Evolutionary conservation across 2,113 vertebrate genomes (phyloP).

Genomic region (Syngnathus scovelli): DNA sequence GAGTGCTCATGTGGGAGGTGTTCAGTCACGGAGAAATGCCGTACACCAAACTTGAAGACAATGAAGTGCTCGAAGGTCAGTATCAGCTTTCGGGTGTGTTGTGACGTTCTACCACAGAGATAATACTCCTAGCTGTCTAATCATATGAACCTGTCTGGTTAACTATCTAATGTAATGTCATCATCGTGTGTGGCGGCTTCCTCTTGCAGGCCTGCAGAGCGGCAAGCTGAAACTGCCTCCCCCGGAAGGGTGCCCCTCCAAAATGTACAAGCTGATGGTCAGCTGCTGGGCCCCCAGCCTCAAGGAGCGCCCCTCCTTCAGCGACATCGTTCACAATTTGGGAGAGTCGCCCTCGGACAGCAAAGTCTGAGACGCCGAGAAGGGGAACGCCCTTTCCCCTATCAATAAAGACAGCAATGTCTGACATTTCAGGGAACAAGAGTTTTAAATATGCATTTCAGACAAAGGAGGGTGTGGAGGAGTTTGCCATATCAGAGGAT

Average conservation of each 20-base stretch:
- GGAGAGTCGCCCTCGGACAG: slow-evolving; percentile 81
- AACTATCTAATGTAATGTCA: not conserved
- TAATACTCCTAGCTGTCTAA: not conserved
- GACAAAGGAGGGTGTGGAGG: slow-evolving; percentile 28
- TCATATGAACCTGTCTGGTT: too few relatives aligned
- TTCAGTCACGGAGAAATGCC: slow-evolving; percentile 92
- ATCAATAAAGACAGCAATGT: slow-evolving; percentile 53
- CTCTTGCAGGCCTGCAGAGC: slow-evolving; percentile 76
- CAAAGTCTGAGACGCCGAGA: slow-evolving; percentile 78
- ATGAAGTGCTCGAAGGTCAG: slow-evolving; percentile 89
- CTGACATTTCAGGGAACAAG: slow-evolving; percentile 68
- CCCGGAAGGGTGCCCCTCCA: slow-evolving; percentile 85
- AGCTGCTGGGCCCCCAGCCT: slow-evolving; percentile 89
- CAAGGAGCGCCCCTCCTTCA: slow-evolving; percentile 93
- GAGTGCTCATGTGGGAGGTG: slow-evolving; percentile 97
- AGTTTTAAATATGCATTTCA: slow-evolving; percentile 59
- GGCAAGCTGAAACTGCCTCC: slow-evolving; percentile 78
- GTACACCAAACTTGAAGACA: slow-evolving; percentile 76
- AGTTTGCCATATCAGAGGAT: slow-evolving; percentile 38
- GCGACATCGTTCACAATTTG: slow-evolving; percentile 79
- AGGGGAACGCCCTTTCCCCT: slow-evolving; percentile 15
- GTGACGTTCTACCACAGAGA: not conserved
- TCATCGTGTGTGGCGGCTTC: not conserved
- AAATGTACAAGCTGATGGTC: slow-evolving; percentile 86
- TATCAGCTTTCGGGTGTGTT: not conserved